Evolutionary conservation across 2,113 vertebrate genomes (phyloP), one percentile per base, ranked within the genome.

Genomic region (human (Homo sapiens)): DNA sequence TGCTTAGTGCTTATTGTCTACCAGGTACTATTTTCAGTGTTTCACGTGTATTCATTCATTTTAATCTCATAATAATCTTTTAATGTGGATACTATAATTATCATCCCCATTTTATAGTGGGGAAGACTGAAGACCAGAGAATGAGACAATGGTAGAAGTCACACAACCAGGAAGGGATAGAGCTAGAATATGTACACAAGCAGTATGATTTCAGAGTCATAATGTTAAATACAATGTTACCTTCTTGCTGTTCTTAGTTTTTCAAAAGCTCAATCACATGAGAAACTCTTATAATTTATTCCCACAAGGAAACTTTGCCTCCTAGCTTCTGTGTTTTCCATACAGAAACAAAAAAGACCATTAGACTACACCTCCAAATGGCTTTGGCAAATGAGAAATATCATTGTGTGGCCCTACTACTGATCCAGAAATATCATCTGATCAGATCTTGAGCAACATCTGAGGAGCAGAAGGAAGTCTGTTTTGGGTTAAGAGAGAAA

Each of bases 251-350:
- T 83, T 35, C 64, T 97, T 83, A 89, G 35, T 68, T 81, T 89
- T 64, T 40, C 35, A 88, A 93, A 96, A 73, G 12, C 22, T 82
- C 27, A 72, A 20, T 66, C n/a, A 45, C 61, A 52, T 45, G 30
- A 89, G 11, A 85, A n/a, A 89, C n/a, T 86, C 30, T n/a, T 81
- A 38, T 89, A 32, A 83, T 48, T 92, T 92, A 38, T 68, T 96
- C 64, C 32, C 14, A 25, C 64, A 57, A 57, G 16, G 61, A 81
- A 85, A 68, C 57, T 25, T 72, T 27, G 30, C 6, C 45, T 85
- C 25, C 3, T 32, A 27, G 23, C 45, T 6, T 68, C 95, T 25
- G 5, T 68, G 25, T 87, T 55, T 68, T 66, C 93, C 45, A 75
- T 59, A 83, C 40, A 66, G 40, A 84, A 57, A 55, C 35, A 27